phyloP scores from a whole-genome alignment of 2,888 invertebrate species.

The Drosophila mettleri region DNA sequence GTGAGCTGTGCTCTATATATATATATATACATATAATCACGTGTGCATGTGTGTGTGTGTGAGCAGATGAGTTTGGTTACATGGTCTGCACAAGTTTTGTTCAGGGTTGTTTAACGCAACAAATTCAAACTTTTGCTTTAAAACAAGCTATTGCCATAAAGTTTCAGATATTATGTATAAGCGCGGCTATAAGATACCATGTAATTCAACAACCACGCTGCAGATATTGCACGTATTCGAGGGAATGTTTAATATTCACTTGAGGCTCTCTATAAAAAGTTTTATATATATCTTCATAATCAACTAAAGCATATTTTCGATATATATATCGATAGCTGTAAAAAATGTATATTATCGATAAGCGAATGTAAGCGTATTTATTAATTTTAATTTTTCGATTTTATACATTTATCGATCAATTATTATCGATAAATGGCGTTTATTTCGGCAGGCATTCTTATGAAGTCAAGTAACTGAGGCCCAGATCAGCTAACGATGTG shows the following conservation, averaged over 20 bases:
- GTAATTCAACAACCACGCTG: not conserved
- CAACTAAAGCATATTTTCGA: not conserved
- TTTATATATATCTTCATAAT: too few species aligned
- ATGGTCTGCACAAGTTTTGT: constrained; percentile 41
- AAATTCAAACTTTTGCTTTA: constrained; percentile 40
- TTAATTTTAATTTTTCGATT: not conserved
- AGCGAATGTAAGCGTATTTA: not conserved
- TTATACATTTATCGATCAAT: not conserved
- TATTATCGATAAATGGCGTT: not conserved
- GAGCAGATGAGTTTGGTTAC: constrained; percentile 57
- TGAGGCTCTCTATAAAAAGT: not conserved
- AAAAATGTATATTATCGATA: not conserved
- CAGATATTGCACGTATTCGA: too few species aligned
- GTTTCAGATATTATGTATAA: not conserved
- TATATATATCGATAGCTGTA: not conserved
- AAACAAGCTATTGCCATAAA: constrained; percentile 40
- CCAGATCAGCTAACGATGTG: too few species aligned
- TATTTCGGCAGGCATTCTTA: not conserved
- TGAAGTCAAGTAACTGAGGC: too few species aligned
- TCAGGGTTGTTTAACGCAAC: constrained; percentile 48
- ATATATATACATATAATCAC: constrained; percentile 20
- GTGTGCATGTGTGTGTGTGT: constrained; percentile 26
- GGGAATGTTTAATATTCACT: not conserved
- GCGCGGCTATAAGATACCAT: constrained; percentile 8
- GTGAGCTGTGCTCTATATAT: constrained; percentile 54